Base-by-base conservation (phyloP, 1,140 invertebrate genomes). In the Phenacoccus solenopsis region DNA sequence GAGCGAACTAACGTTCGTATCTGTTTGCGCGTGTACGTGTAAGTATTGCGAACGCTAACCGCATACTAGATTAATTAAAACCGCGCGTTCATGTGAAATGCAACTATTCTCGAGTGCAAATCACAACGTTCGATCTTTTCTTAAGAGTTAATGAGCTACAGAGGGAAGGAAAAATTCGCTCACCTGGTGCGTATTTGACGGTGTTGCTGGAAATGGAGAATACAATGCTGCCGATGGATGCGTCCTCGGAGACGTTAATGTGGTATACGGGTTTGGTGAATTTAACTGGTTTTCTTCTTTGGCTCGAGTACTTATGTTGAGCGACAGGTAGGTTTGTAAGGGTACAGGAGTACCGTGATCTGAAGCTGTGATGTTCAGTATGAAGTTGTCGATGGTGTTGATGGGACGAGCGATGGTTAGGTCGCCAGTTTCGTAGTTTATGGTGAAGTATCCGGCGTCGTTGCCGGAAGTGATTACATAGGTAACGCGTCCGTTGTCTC, bases 401-500 rank as follows among this genome's bases (percentile, higher is more conserved):
- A 90, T 81, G 10, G 88, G 83, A 72, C 87, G 89, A 59, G 84
- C 84, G n/a, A 94, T 76, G 22, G 85, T 89, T 21, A 95, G 79
- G 69, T 87, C 81, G 28, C 93, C 92, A 0, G 86, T 87, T 30
- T 89, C 86, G 67, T 87, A 84, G 72, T 91, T 88, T 22, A 97
- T 82, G 9, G 84, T 82, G 78, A 97, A 96, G 72, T 84, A 84
- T 0, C 85, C 86, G 27, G 88, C 85, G 59, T 91, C 88, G 77
- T 97, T 96, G 35, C 92, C 93, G 49, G 84, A 84, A 4, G 86
- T 84, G 73, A 95, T 89, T 22, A 86, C 84, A 76, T 96, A 98
- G 0, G 86, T 89, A 9, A 98, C 86, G 71, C 86, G 84, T 20
- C 93, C 93, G 79, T 96, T 95, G 57, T 93, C 88, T 28, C 87